Conservation (phyloP, 2,113 vertebrate species). For the Accipiter cooperii region DNA sequence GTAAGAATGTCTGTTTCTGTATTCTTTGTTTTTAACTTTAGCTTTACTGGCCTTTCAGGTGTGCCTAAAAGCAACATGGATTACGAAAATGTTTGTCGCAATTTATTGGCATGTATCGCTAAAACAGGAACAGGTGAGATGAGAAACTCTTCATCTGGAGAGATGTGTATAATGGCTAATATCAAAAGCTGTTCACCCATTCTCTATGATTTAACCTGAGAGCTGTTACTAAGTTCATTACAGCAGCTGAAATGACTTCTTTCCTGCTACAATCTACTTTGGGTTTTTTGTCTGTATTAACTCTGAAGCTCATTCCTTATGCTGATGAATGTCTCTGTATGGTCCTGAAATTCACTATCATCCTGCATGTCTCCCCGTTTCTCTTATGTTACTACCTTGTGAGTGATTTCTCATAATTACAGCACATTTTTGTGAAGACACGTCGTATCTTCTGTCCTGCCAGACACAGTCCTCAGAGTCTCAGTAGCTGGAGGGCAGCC, state of each 20-base stretch:
- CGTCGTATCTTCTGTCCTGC: neutral
- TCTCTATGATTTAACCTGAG: neutral
- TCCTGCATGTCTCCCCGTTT: neutral
- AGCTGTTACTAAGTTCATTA: neutral
- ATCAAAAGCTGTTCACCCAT: neutral
- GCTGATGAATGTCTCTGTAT: neutral
- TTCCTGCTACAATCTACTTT: neutral
- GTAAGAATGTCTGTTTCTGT: neutral
- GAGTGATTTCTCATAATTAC: neutral
- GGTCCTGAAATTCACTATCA: neutral
- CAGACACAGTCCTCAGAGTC: neutral
- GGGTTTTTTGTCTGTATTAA: neutral
- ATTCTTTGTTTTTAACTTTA: neutral
- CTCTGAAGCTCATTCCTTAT: neutral
- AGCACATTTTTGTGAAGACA: neutral
- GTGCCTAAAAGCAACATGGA: neutral
- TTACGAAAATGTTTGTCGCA: neutral
- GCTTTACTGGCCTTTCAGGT: neutral
- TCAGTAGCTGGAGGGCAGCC: slow-evolving; percentile 20
- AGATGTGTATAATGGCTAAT: neutral
- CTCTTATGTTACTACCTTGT: neutral
- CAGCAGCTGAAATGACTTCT: neutral
- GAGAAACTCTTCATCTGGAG: neutral
- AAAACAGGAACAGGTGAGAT: neutral
- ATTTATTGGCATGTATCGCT: neutral